Base-by-base conservation (phyloP, 2,113 vertebrate species). In the Dromiciops gliroides region DNA sequence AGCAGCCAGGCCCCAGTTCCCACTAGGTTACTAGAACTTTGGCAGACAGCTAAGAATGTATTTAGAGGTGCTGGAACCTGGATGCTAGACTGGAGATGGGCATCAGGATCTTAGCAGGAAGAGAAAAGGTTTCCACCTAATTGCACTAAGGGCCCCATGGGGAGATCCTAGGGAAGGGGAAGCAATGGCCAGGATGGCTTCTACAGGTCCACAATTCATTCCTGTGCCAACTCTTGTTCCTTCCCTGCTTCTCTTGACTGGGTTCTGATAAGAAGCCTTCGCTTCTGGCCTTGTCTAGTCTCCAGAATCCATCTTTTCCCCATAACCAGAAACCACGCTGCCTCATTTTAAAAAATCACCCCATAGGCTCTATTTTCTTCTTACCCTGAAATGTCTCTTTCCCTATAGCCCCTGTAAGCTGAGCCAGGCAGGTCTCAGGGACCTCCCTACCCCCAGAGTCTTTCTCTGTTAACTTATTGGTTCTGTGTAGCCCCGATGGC, bases 391-490 rank as follows among this genome's bases (percentile, higher is more conserved):
- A 83, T 2, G 53, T 51, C 47, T 93, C 48, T n/a, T 31, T 0
- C 0, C 7, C 49, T 83, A 67, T 50, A 37, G 56, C 88, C 16
- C 89, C 53, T 90, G 12, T 12, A 50, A 50, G 47, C 90, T 23
- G 75, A 93, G 56, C 53, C 23, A 48, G 88, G 60, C 56, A 67
- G 25, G 8, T 1, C 25, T n/a, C 2, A 1, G 16, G 67, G 4
- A 0, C n/a, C 19, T 0, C 37, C n/a, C 16, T 51, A n/a, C 31
- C 16, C 16, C 16, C 83, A 91, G 10, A 0, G 0, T 52, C 91
- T 94, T 24, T 8, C n/a, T n/a, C 67, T 2, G 2, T 19, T 97
- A 96, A 96, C 95, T 97, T 96, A 95, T 91, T 96, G 97, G 53
- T 92, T 89, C 94, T 67, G 0, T n/a, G 0, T 26, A 88, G 90